Evolutionary conservation across 2,888 invertebrate genomes (phyloP).

Genomic region (Hecatera dysodea): DNA sequence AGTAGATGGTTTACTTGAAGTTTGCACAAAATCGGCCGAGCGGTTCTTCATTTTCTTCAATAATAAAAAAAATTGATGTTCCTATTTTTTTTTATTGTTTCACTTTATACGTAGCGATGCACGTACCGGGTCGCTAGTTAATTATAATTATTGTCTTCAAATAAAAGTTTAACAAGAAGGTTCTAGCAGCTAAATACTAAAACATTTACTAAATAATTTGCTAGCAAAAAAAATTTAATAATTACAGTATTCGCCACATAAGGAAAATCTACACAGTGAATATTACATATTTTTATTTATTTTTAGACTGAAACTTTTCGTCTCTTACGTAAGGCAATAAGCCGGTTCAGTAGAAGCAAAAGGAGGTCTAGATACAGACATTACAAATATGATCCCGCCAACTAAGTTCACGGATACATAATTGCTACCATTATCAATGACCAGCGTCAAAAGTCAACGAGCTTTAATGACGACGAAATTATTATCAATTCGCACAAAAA

Average conservation of each 20-base stretch:
- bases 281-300: not conserved
- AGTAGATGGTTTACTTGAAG: too few relatives aligned
- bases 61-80: too few relatives aligned
- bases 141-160: too few relatives aligned
- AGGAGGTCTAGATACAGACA: conserved; percentile 46
- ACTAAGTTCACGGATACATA: conserved; percentile 45
- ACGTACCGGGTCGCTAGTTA: too few relatives aligned
- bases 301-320: not conserved
- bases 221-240: not conserved
- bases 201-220: not conserved
- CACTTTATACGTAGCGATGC: too few relatives aligned
- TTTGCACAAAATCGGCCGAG: too few relatives aligned
- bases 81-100: too few relatives aligned
- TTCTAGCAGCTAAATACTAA: not conserved
- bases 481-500: conserved; percentile 56
- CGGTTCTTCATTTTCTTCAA: too few relatives aligned
- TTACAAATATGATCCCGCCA: conserved; percentile 51
- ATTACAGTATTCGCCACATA: not conserved
- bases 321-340: not conserved
- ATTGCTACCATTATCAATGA: conserved; percentile 66
- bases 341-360: not conserved
- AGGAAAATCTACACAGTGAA: not conserved
- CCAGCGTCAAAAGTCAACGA: conserved; percentile 56
- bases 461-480: conserved; percentile 53
- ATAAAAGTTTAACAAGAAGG: not conserved